Evolutionary conservation across 2,797 vertebrate species (phyloP).

Genomic region (Steatocranus sp.): DNA sequence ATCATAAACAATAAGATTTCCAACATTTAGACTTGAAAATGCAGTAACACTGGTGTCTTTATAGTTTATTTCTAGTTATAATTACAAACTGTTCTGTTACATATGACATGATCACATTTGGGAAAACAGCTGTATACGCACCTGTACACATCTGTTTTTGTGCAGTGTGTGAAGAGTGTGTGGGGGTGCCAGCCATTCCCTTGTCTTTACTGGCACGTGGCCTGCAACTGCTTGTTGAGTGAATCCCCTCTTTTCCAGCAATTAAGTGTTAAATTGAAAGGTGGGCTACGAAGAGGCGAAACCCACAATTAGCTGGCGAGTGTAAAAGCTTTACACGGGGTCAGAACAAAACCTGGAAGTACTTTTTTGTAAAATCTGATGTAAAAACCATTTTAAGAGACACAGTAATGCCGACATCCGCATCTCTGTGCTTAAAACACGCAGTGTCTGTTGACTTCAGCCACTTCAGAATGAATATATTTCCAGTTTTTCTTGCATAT

Average conservation of each 20-base stretch:
- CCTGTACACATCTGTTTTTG: constrained; percentile 2
- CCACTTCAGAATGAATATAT: background rate
- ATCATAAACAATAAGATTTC: background rate
- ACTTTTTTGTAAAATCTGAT: background rate
- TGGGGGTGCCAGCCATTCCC: constrained; percentile 10
- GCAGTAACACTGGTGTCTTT: background rate
- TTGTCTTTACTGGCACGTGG: constrained; percentile 56
- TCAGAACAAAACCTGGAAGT: background rate
- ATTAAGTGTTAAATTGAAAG: constrained; percentile 65
- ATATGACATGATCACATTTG: background rate
- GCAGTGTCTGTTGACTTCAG: background rate
- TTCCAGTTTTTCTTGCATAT: background rate
- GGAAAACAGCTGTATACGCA: background rate
- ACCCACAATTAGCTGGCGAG: constrained; percentile 49
- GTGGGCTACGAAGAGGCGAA: constrained; percentile 28
- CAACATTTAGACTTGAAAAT: background rate
- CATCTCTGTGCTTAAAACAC: background rate
- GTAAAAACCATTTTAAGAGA: background rate
- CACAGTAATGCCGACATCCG: background rate
- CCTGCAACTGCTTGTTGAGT: constrained; percentile 59
- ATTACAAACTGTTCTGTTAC: background rate
- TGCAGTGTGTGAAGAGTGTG: background rate
- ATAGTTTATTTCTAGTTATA: background rate
- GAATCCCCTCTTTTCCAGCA: constrained; percentile 41
- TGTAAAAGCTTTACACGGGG: background rate